Evolutionary conservation across 2,797 vertebrate species (phyloP), one percentile per base, ranked within the genome.

Genomic region (Thaleichthys pacificus): DNA sequence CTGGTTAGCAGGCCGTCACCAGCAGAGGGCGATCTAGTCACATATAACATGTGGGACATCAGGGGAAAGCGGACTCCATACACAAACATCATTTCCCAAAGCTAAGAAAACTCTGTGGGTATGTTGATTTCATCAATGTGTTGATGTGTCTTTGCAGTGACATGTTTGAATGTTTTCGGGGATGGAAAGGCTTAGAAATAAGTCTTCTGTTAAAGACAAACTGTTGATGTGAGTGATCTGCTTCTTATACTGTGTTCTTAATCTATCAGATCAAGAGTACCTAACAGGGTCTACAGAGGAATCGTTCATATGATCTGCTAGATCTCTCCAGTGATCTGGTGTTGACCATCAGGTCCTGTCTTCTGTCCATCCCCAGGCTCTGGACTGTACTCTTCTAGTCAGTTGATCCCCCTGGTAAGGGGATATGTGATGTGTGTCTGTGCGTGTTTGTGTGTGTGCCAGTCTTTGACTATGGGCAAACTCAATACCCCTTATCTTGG

Each of bases 351-450:
- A 2, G 32, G n/a, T 17, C 75, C 80, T 75, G 71, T 68, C 74
- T 35, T 68, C 49, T 54, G 15, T 70, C 61, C 71, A 30, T 63
- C 61, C 32, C 70, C 38, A 61, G 66, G 77, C 58, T 19, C 28
- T 47, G 62, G 64, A 51, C 35, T 75, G 47, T 63, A 68, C 49
- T 69, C 32, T 75, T 74, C 65, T 28, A 72, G 26, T 71, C 35
- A 79, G 70, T 68, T 73, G 66, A 86, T 85, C 81, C 68, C 80
- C 47, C 77, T 72, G 69, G 74, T 66, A 78, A 72, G 69, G 78
- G 32, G 68, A 73, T 66, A 73, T 78, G 64, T 22, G 12, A 21
- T 66, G 72, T 72, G 80, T 75, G 73, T 56, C 54, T 79, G 82
- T 74, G 78, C 75, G 74, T 70, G 78, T 66, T 75, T 65, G 77